A percentile compares a stretch with the other conserved stretches of the same genome.
Conservation (phyloP, 2,888 invertebrate species). For the Drosophila fulvimacula region DNA sequence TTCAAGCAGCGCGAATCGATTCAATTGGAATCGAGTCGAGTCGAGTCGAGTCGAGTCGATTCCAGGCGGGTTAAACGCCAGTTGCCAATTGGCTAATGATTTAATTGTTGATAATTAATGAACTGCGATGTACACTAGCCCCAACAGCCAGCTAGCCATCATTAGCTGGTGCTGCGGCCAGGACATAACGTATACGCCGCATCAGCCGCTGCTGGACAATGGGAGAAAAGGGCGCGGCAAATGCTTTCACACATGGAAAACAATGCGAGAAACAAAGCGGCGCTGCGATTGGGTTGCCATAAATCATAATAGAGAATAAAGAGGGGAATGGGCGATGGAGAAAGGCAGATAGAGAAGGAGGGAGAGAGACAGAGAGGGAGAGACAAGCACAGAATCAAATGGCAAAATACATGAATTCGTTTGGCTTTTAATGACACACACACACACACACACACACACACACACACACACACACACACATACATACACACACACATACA, state of each 20-base stretch:
- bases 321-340: not conserved
- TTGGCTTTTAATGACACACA: conserved; percentile 26
- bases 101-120: conserved; percentile 10
- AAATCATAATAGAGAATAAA: conserved; percentile 21
- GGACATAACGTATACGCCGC: conserved; percentile 27
- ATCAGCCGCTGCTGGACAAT: not conserved
- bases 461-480: not conserved
- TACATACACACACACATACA: not conserved
- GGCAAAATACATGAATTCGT: conserved; percentile 53
- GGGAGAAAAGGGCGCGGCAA: conserved; percentile 9
- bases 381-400: conserved; percentile 32
- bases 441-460: not conserved
- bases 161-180: not conserved
- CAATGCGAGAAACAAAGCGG: conserved; percentile 1
- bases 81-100: not conserved
- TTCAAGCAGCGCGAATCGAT: not conserved
- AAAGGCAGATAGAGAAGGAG: conserved; percentile 1
- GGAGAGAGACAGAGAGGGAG: not conserved
- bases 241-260: conserved; percentile 24
- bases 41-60: not conserved
- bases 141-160: not conserved
- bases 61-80: not conserved
- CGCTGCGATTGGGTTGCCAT: conserved; percentile 19
- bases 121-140: conserved; percentile 2
- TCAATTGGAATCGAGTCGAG: not conserved